Base-by-base conservation (phyloP, 2,797 vertebrate genomes). In the Falco rusticolus region DNA sequence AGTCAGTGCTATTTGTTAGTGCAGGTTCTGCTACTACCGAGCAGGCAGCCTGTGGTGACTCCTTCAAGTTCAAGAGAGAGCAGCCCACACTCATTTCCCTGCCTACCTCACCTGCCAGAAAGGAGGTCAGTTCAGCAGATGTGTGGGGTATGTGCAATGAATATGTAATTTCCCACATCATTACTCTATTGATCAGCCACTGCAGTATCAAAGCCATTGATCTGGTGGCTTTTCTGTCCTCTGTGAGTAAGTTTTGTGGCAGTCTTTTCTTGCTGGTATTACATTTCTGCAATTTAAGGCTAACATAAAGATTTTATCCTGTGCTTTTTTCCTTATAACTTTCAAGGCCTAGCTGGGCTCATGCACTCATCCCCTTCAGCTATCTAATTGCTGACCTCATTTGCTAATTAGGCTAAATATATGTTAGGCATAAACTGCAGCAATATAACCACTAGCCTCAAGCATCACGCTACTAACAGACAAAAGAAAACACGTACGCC, bases 321-420 rank as follows among this genome's bases (percentile, higher is more conserved):
- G 25, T 79, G 16, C 6, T 78, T 81, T 80, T 90, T 65, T 41
- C 29, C 13, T 43, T 69, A n/a, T 51, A 78, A 84, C n/a, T 41
- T 59, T 80, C 78, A 22, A 5, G 5, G 51, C 72, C 71, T 19
- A 88, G 45, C 17, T 61, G 26, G 21, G 19, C 33, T 92, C 34
- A 26, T 29, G 59, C n/a, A 37, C 77, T 37, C 15, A 79, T 65
- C 51, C 50, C 50, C 54, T 88, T 72, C 28, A 80, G 72, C 65
- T 74, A 47, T 77, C 37, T 94, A 90, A 94, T 78, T 95, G 53
- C 16, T 94, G 94, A 91, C 79, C 82, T 94, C 69, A 86, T 94
- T 96, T 95, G 20, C 83, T 93, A 91, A 85, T 94, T 90, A 93
- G 37, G 53, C 68, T 94, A 88, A 97, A 83, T 94, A 74, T 80